These are phyloP conservation scores for Xiphorhynchus erythropygius DNA, from an alignment of 2,797 vertebrate genomes.

Conservation along the genomic window DNA sequence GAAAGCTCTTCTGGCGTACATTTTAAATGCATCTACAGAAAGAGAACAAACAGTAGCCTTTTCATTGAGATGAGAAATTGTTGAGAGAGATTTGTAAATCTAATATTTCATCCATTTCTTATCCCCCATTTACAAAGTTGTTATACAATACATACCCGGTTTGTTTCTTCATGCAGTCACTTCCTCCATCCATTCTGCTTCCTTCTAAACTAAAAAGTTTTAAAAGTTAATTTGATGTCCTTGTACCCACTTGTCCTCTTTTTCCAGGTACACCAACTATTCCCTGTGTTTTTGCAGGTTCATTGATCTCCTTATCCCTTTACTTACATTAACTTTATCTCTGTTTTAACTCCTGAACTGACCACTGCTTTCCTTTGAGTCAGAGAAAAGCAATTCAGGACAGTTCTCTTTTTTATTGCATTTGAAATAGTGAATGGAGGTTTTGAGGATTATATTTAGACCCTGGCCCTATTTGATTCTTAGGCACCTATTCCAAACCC, in stretches of 20 bases:
- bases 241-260: neutral
- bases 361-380: neutral
- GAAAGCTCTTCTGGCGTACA: neutral
- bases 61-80: neutral
- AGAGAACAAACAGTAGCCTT: neutral
- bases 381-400: neutral
- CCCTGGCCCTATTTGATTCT: neutral
- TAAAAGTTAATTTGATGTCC: neutral
- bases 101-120: neutral
- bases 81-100: neutral
- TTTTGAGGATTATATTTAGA: neutral
- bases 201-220: neutral
- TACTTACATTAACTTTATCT: neutral
- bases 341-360: neutral
- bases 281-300: neutral
- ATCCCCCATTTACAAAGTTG: neutral
- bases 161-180: neutral
- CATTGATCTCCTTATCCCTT: neutral
- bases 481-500: neutral
- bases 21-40: neutral
- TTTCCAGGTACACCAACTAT: neutral
- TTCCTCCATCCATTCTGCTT: neutral
- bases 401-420: neutral
- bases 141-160: neutral
- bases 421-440: neutral